These are phyloP conservation scores for Aspidiotus destructor DNA, from an alignment of 2,888 invertebrate species.

Conservation along the genomic window DNA sequence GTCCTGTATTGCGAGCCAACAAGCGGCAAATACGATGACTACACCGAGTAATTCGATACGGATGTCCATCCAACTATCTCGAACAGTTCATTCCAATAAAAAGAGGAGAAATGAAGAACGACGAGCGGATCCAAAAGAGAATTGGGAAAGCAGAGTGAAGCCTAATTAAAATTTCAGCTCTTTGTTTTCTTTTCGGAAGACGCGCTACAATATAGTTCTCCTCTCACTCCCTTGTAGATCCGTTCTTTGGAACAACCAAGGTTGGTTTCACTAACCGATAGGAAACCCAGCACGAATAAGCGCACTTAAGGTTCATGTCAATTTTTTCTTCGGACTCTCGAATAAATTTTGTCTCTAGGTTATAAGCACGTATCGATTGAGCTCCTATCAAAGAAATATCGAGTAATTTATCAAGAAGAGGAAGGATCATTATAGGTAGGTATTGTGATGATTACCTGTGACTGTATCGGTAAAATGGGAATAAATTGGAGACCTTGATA, in stretches of 20 bases:
- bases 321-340: conserved; percentile 78
- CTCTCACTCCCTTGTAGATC: background rate
- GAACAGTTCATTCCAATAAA: background rate
- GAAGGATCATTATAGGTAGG: background rate
- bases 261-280: conserved; percentile 50
- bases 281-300: conserved; percentile 84
- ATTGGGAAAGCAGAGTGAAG: background rate
- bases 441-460: conserved; percentile 44
- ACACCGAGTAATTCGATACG: conserved; percentile 95
- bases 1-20: conserved; percentile 80
- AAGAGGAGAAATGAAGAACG: no score
- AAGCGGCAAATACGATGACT: conserved; percentile 86
- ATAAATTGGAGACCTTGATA: conserved; percentile 90
- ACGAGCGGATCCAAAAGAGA: no score
- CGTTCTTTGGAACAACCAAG: background rate
- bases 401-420: background rate
- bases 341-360: conserved; percentile 71
- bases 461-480: conserved; percentile 94
- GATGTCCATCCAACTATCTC: conserved; percentile 77
- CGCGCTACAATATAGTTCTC: background rate
- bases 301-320: conserved; percentile 85
- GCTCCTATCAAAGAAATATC: conserved; percentile 45
- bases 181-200: background rate
- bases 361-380: conserved; percentile 76
- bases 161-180: background rate